Conservation (phyloP, 2,797 vertebrate genomes). For the Presbytis comata region DNA sequence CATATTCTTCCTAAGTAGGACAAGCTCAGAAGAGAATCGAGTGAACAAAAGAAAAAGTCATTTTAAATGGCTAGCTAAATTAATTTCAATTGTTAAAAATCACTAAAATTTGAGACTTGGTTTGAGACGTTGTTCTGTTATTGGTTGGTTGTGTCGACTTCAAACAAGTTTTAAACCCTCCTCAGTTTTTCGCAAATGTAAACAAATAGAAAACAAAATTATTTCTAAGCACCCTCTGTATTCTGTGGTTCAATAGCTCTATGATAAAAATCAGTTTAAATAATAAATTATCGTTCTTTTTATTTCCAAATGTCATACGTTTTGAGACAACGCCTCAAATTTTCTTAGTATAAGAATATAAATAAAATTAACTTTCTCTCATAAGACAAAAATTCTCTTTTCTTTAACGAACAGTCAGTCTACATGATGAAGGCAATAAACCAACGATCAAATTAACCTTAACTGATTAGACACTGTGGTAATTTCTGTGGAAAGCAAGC, state of each 20-base stretch:
- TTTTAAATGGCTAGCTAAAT: neutral
- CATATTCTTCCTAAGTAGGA: neutral
- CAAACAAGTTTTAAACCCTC: neutral
- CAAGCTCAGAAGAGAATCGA: neutral
- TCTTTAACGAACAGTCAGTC: neutral
- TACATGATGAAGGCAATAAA: neutral
- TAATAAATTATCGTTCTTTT: neutral
- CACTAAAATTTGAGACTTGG: neutral
- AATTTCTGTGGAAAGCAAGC: neutral
- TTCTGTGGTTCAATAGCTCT: neutral
- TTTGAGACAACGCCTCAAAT: neutral
- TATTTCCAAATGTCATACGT: neutral
- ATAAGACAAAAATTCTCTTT: neutral
- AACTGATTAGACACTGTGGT: neutral
- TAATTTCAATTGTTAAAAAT: neutral
- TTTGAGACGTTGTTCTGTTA: neutral
- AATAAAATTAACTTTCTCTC: neutral
- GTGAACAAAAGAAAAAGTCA: neutral
- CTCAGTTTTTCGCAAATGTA: neutral
- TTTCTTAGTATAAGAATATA: neutral
- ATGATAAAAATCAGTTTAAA: neutral
- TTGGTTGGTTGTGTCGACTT: neutral
- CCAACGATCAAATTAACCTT: neutral
- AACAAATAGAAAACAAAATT: neutral
- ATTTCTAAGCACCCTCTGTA: neutral